Base-by-base conservation (phyloP, 2,113 vertebrate genomes). In the Hippocampus abdominalis region DNA sequence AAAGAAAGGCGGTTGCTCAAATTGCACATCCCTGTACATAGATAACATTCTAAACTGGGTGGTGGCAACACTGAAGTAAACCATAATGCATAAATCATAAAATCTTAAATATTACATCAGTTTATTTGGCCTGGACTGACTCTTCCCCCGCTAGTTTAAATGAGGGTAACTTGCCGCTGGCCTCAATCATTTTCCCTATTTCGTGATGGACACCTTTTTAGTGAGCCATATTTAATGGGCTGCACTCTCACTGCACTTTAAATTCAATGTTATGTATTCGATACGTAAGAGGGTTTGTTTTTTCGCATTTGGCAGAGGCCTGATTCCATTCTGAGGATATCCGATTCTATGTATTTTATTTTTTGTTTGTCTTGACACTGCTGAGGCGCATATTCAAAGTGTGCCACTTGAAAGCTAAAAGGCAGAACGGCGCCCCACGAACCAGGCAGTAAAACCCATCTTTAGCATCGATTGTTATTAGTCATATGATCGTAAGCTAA, bases 401-500 rank as follows among this genome's bases (percentile, higher is more conserved):
- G 16, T 60, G 11, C 23, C 57, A 60, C 15, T 60, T 60, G 7
- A 59, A 15, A 60, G 27, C 57, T 32, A 60, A 60, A 60, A 32
- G 4, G 27, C 15, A 18, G 27, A 16, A 3, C 18, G 5, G 25
- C 15, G 57, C 2, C 27, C 18, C 57, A 16, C 7, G 5, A 57
- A 15, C 54, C 54, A 15, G 27, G 54, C 54, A 27, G 23, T 57
- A 8, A 56, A 56, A 23, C 23, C 25, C 56, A 32, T 60, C 16
- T 29, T 46, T 64, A 16, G 6, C 8, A 3, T 21, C 23, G 11
- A 15, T n/a, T 78, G 36, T 72, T 63, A 27, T 39, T 71, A 27
- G 51, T 39, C n/a, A 27, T 70, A 40, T 70, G 27, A 16, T 57
- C 66, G 56, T 78, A 51, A 72, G 74, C 36, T 67, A 66, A 74